Evolutionary conservation across 2,113 vertebrate species (phyloP), one percentile per base, ranked within the genome.

Genomic region (Scatophagus argus): DNA sequence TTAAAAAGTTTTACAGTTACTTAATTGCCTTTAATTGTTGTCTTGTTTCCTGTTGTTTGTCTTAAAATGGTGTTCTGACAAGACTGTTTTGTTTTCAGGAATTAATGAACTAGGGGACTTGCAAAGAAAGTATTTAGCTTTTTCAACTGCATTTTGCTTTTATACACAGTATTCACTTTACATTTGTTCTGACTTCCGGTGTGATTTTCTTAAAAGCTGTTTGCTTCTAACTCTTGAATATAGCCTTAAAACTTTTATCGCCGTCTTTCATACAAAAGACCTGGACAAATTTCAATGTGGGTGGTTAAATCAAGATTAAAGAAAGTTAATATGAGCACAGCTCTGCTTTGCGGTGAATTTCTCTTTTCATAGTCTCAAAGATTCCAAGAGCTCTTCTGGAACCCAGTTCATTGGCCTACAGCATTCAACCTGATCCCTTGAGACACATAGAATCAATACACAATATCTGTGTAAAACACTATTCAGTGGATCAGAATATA

Each of bases 321-420:
- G 51, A 55, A 86, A 44, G 46, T 55, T 72, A 84, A 77, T 58
- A 71, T 82, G 19, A 52, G 7, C 6, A 36, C 44, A 62, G 54
- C 68, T 72, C 44, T 49, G 43, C 74, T 75, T 69, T 68, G 11
- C 23, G 43, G 14, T 67, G 61, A 60, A 82, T 74, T 80, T 63
- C 34, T 39, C 29, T 58, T 77, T 74, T 75, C 38, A 58, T 68
- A 61, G 73, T 36, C 43, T 43, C 23, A 60, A 17, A 79, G 55
- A 41, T 79, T 75, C 74, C 68, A 43, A 13, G 68, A 71, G 76
- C 43, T 63, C 62, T 43, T 80, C 64, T 67, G 68, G 69, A 82
- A 81, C 49, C 55, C 6, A 74, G 62, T 74, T 49, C 54, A 74
- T 80, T 75, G 46, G 13, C 27, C 47, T 55, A 46, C 16, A 63